Conservation (phyloP, 2,113 vertebrate genomes). For the Reinhardtius hippoglossoides region DNA sequence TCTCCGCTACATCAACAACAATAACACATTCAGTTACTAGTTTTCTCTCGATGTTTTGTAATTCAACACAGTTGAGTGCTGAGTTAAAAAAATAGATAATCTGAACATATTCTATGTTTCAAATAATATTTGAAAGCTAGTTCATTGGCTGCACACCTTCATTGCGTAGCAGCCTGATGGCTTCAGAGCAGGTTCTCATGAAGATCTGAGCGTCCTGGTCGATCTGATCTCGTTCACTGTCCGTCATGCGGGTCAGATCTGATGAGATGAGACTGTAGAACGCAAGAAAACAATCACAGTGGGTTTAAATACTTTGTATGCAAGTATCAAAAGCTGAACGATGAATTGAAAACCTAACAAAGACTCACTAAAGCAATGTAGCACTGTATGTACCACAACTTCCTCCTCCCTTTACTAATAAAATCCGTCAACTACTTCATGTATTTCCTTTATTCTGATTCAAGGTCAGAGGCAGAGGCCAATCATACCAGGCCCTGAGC, state of each 20-base stretch:
- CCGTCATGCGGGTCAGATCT: constrained; percentile 92
- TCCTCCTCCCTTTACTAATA: too few species aligned
- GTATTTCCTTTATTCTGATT: too few species aligned
- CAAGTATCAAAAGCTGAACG: not conserved
- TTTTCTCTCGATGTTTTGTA: not conserved
- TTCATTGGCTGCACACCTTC: constrained; percentile 80
- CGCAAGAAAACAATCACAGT: constrained; percentile 6
- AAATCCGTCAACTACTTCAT: too few species aligned
- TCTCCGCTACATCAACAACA: constrained; percentile 82
- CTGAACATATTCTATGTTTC: not conserved
- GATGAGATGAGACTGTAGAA: constrained; percentile 88
- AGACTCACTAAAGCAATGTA: not conserved
- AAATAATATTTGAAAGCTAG: not conserved
- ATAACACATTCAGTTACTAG: constrained; percentile 3
- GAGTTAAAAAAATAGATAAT: not conserved
- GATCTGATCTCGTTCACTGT: constrained; percentile 95
- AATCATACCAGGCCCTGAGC: too few species aligned
- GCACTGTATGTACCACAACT: not conserved
- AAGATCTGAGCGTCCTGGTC: constrained; percentile 98
- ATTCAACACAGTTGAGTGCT: not conserved
- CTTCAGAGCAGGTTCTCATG: constrained; percentile 94
- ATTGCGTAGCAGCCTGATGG: constrained; percentile 90
- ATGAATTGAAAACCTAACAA: not conserved
- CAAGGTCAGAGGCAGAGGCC: too few species aligned
- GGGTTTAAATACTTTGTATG: not conserved